Evolutionary conservation across 2,113 vertebrate species (phyloP), one percentile per base, ranked within the genome.

Genomic region (Carassius gibelio): DNA sequence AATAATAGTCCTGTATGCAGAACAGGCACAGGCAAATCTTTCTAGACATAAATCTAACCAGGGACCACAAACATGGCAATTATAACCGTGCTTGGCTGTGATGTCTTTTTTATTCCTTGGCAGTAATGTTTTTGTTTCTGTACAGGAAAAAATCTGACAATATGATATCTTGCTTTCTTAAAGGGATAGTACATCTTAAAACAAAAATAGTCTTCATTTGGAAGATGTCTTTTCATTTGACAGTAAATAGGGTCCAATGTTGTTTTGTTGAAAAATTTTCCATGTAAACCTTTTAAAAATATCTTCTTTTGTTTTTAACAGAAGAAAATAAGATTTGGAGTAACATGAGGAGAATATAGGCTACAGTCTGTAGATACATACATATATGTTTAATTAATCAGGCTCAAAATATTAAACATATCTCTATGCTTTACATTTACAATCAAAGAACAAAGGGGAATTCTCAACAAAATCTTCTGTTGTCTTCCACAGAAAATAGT

Each of bases 11-110:
- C 88, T 92, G 90, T 88, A 85, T 84, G 89, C 87, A 91, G 91
- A 91, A 90, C 91, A 92, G 91, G 92, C 93, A 92, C 88, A 90
- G 86, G 91, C 91, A 92, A 89, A 91, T 92, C 89, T 92, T 92
- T 90, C 91, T 90, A 89, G 62, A 87, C 88, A 86, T 78, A 86
- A 89, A 89, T 90, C 84, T 83, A 48, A 61, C 66, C 64, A 82
- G 82, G 84, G 75, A 82, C 82, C 79, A 84, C 84, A 89, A 89
- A 86, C 88, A 87, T 84, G 77, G 71, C 38, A 74, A 74, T 74
- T 74, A 76, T 76, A 34, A 76, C 48, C 48, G 13, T 19, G 48
- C 48, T 76, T 76, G 74, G 74, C 74, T 76, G 74, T 26, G 45
- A 76, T 85, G 81, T 75, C 59, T 72, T 82, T 86, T 34, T 81